Percentiles rank a stretch among this genome's conserved stretches.
phyloP scores from a whole-genome alignment of 2,797 vertebrate species.

The Hyperoplus lanceolatus region DNA sequence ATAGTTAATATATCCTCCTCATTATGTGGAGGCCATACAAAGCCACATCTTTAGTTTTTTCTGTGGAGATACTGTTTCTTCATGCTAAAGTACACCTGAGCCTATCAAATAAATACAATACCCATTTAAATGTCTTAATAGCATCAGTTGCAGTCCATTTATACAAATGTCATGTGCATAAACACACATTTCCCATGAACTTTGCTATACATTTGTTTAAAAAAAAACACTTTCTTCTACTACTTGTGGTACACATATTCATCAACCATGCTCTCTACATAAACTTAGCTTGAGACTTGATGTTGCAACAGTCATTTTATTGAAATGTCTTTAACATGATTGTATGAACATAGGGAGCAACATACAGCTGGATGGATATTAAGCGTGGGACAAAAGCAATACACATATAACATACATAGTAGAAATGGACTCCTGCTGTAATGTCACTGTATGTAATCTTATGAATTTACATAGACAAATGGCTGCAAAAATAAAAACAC shows the following conservation, averaged over 20 bases:
- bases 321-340: constrained; percentile 27
- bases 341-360: constrained; percentile 5
- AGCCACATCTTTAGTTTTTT: neutral
- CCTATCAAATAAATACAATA: neutral
- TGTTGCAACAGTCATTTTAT: constrained; percentile 35
- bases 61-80: neutral
- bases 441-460: too few relatives aligned
- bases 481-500: neutral
- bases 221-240: too few relatives aligned
- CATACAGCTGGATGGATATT: constrained; percentile 7
- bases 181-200: neutral
- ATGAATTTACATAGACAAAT: constrained; percentile 4
- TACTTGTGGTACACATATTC: neutral
- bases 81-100: neutral
- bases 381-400: neutral
- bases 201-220: neutral
- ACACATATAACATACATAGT: neutral
- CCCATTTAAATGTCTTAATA: neutral
- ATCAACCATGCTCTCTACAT: neutral
- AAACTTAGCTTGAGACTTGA: neutral
- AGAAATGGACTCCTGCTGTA: neutral
- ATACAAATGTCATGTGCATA: neutral
- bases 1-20: neutral
- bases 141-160: neutral
- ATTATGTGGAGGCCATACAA: neutral